phyloP scores from a whole-genome alignment of 2,888 invertebrate species.

The Caenorhabditis macrosperma region DNA sequence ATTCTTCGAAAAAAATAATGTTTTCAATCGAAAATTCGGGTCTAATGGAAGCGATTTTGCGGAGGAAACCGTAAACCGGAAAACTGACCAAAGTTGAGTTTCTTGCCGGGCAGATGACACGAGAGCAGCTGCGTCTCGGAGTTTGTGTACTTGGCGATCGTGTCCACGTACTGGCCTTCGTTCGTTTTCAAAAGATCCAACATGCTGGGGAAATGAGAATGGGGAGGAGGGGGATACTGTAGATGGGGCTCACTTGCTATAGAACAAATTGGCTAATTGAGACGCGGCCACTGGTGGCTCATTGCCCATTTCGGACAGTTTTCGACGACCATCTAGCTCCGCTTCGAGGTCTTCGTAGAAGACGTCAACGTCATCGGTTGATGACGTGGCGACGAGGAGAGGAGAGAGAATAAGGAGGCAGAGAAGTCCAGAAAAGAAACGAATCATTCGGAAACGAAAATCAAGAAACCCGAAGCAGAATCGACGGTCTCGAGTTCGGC shows the following conservation, averaged over 20 bases:
- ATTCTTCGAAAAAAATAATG: too few species aligned
- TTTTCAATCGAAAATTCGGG: too few species aligned
- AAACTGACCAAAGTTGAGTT: constrained; percentile 15
- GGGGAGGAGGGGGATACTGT: too few species aligned
- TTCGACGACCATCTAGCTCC: neutral
- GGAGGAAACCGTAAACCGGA: too few species aligned
- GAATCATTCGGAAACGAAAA: too few species aligned
- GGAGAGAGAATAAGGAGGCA: neutral
- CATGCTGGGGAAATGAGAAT: too few species aligned
- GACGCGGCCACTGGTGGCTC: constrained; percentile 19
- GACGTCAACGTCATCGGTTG: neutral
- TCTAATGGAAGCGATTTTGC: neutral
- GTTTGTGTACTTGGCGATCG: constrained; percentile 33
- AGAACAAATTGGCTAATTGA: constrained; percentile 17
- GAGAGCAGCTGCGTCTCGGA: constrained; percentile 2
- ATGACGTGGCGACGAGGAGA: neutral
- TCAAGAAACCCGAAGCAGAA: too few species aligned
- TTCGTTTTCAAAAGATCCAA: constrained; percentile 6
- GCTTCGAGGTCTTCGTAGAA: neutral
- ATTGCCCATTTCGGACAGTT: neutral
- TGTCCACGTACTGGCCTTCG: neutral
- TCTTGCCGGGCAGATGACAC: neutral
- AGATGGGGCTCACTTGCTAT: neutral
- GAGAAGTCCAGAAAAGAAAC: neutral
- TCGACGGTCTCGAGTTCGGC: too few species aligned